Conservation (phyloP, 2,888 invertebrate species). For the Ennomos fuscantarius region DNA sequence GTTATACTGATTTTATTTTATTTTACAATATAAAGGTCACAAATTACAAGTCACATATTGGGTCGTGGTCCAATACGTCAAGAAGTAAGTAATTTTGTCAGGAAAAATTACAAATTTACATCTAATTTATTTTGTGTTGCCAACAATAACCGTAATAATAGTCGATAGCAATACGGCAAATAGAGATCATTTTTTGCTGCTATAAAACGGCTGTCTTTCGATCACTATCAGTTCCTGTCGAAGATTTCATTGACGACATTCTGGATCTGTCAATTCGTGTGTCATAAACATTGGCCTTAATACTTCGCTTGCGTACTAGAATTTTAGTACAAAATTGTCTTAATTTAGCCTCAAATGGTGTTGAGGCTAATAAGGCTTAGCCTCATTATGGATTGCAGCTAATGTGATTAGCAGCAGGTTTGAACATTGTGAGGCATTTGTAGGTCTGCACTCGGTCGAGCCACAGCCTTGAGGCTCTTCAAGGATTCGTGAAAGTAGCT, state of each 20-base stretch:
- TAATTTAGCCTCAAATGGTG: conserved; percentile 30
- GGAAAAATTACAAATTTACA: too few species aligned
- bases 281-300: conserved; percentile 41
- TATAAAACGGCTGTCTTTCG: conserved; percentile 41
- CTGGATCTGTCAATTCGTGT: conserved; percentile 46
- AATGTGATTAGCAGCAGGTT: conserved; percentile 34
- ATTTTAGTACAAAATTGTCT: conserved; percentile 35
- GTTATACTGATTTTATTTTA: too few species aligned
- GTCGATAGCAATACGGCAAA: conserved; percentile 47
- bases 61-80: too few species aligned
- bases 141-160: conserved; percentile 49
- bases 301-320: conserved; percentile 27
- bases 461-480: conserved; percentile 19
- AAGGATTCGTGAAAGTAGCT: conserved; percentile 10
- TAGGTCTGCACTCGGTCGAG: conserved; percentile 33
- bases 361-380: conserved; percentile 43
- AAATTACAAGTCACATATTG: too few species aligned
- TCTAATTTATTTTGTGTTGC: too few species aligned
- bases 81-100: too few species aligned
- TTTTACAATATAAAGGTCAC: too few species aligned
- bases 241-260: conserved; percentile 46
- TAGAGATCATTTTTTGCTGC: conserved; percentile 46
- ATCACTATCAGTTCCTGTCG: conserved; percentile 41
- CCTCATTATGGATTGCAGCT: conserved; percentile 34
- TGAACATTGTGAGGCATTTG: conserved; percentile 28